Evolutionary conservation across 2,113 vertebrate species (phyloP).

Genomic region (Oncorhynchus mykiss): DNA sequence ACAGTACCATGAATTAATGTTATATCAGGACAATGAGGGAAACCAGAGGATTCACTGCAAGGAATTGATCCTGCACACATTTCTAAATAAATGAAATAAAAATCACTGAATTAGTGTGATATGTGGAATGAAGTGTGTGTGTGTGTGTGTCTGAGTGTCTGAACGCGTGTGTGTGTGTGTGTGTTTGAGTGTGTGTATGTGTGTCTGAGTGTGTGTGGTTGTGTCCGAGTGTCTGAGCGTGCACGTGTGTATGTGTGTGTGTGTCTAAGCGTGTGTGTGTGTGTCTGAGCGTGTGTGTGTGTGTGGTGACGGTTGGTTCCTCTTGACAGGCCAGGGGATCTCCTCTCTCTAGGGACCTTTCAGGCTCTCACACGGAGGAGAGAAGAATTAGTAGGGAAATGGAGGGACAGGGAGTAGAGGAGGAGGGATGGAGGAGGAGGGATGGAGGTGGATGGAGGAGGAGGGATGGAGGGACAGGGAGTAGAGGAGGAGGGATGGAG

Average conservation of each 20-base stretch:
- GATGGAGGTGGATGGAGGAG: slow-evolving; percentile 43
- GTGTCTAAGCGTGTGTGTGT: not conserved
- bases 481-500: slow-evolving; percentile 47
- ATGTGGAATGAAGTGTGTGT: not conserved
- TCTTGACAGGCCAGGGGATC: slow-evolving; percentile 64
- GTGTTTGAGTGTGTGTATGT: not conserved
- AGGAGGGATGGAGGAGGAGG: slow-evolving; percentile 46
- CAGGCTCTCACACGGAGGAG: slow-evolving; percentile 49
- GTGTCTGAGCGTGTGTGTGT: not conserved
- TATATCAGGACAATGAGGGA: slow-evolving; percentile 5
- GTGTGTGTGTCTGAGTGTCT: not conserved
- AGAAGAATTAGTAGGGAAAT: slow-evolving; percentile 58
- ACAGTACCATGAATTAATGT: not conserved
- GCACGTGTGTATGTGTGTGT: not conserved
- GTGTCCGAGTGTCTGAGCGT: not conserved
- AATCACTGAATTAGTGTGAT: not conserved
- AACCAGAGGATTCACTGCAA: not conserved
- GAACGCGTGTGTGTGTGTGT: not conserved
- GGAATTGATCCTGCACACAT: not conserved
- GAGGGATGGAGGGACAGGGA: slow-evolving; percentile 24
- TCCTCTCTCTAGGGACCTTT: slow-evolving; percentile 49
- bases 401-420: slow-evolving; percentile 26
- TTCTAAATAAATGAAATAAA: slow-evolving; percentile 17
- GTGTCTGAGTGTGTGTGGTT: slow-evolving; percentile 9
- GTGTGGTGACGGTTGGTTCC: slow-evolving; percentile 26